Evolutionary conservation across 2,888 invertebrate species (phyloP).

Genomic region (Tubulanus polymorphus): DNA sequence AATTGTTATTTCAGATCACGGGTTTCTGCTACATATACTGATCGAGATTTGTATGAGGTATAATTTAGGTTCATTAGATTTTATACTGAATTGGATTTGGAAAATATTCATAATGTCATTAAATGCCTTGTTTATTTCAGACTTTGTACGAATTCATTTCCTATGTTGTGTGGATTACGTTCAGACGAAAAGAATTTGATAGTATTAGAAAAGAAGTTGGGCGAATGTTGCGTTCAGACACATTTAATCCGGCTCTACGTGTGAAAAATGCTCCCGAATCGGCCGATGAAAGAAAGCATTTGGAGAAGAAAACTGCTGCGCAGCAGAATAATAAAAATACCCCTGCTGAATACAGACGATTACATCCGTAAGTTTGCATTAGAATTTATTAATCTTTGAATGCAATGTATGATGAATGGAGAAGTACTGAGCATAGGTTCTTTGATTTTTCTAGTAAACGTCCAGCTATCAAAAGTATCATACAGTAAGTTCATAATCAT

Average conservation of each 20-base stretch:
- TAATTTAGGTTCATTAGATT: slow-evolving; percentile 1
- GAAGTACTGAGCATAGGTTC: background rate
- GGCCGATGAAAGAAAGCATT: slow-evolving; percentile 2
- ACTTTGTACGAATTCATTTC: slow-evolving; percentile 47
- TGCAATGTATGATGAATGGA: background rate
- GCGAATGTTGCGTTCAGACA: slow-evolving; percentile 49
- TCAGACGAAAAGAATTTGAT: slow-evolving; percentile 46
- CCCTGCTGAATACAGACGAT: slow-evolving; percentile 42
- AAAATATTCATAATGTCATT: too few relatives aligned
- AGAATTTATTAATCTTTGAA: background rate
- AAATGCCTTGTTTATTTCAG: slow-evolving; percentile 29
- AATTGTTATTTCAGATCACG: slow-evolving; percentile 33
- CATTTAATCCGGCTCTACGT: slow-evolving; percentile 51
- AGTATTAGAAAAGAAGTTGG: slow-evolving; percentile 47
- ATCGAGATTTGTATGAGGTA: slow-evolving; percentile 49
- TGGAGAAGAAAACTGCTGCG: slow-evolving; percentile 20
- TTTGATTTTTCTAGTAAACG: slow-evolving; percentile 34
- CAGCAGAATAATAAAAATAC: slow-evolving; percentile 25
- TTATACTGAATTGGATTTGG: slow-evolving; percentile 1
- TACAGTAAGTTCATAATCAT: slow-evolving; percentile 45
- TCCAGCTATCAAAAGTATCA: slow-evolving; percentile 49
- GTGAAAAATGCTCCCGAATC: slow-evolving; percentile 43
- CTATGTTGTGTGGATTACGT: slow-evolving; percentile 50
- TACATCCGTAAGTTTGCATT: slow-evolving; percentile 38
- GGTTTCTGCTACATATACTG: slow-evolving; percentile 48